Percentiles rank a stretch among this genome's conserved stretches.
Conservation (phyloP, 2,888 invertebrate genomes). For the Lomographa bimaculata region DNA sequence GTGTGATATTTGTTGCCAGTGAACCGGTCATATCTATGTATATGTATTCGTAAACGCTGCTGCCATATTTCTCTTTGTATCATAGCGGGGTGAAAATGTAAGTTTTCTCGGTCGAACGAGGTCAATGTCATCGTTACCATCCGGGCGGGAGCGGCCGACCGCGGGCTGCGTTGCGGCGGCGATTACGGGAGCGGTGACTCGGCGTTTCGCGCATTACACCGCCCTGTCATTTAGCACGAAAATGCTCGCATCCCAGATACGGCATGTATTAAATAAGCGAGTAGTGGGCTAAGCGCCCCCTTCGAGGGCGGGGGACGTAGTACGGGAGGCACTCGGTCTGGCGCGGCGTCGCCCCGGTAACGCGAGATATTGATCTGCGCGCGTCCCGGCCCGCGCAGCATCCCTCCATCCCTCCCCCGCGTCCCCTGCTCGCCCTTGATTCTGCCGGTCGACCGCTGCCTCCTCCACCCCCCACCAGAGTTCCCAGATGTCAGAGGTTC, state of each 20-base stretch:
- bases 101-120: slow-evolving; percentile 47
- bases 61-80: too few species aligned
- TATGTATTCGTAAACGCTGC: slow-evolving; percentile 23
- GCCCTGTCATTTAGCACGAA: slow-evolving; percentile 75
- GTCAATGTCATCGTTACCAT: slow-evolving; percentile 64
- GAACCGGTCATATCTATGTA: slow-evolving; percentile 16
- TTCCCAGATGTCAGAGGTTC: slow-evolving; percentile 7
- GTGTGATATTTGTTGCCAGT: too few species aligned
- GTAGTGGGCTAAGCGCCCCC: slow-evolving; percentile 61
- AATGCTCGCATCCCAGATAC: slow-evolving; percentile 76
- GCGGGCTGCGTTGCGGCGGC: slow-evolving; percentile 33
- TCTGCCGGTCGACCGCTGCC: slow-evolving; percentile 61
- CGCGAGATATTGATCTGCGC: slow-evolving; percentile 81
- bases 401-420: slow-evolving; percentile 57
- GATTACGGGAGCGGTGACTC: slow-evolving; percentile 52
- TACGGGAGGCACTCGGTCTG: slow-evolving; percentile 86
- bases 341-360: slow-evolving; percentile 84
- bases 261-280: slow-evolving; percentile 80
- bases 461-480: slow-evolving; percentile 27
- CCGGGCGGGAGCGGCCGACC: slow-evolving; percentile 28
- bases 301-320: slow-evolving; percentile 63
- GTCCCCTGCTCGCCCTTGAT: slow-evolving; percentile 56
- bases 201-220: slow-evolving; percentile 58
- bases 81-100: slow-evolving; percentile 40
- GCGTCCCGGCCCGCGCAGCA: slow-evolving; percentile 67